Conservation (phyloP, 2,113 vertebrate species). For the Merops nubicus region DNA sequence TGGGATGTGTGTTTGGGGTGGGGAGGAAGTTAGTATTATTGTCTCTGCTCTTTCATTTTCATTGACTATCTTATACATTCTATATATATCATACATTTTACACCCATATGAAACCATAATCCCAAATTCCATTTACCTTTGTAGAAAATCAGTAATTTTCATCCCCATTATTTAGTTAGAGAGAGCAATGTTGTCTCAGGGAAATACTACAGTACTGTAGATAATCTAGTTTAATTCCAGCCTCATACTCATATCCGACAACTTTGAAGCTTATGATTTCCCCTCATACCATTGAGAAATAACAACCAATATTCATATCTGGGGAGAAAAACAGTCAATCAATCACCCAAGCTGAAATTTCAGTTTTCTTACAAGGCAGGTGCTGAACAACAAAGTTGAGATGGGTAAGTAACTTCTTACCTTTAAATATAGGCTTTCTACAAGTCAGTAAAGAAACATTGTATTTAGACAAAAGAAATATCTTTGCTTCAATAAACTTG, state of each 20-base stretch:
- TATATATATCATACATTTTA: no score
- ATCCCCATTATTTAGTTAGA: neutral
- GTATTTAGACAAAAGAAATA: conserved; percentile 23
- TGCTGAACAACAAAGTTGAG: neutral
- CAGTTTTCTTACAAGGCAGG: neutral
- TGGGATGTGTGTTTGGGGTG: neutral
- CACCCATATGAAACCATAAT: neutral
- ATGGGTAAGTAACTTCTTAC: neutral
- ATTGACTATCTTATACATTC: no score
- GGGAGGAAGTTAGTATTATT: neutral
- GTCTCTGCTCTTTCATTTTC: neutral
- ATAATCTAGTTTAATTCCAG: neutral
- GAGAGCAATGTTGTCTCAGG: neutral
- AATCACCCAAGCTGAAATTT: neutral
- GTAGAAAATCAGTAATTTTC: neutral
- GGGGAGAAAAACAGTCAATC: neutral
- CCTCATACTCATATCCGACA: neutral
- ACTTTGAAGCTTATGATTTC: neutral
- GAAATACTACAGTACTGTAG: neutral
- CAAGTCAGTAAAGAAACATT: neutral
- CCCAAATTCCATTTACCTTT: neutral
- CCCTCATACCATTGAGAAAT: neutral
- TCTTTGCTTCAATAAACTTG: neutral
- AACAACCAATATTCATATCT: neutral
- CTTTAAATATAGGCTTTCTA: neutral